phyloP scores from a whole-genome alignment of 2,888 invertebrate species.

The Epinotia nisella region DNA sequence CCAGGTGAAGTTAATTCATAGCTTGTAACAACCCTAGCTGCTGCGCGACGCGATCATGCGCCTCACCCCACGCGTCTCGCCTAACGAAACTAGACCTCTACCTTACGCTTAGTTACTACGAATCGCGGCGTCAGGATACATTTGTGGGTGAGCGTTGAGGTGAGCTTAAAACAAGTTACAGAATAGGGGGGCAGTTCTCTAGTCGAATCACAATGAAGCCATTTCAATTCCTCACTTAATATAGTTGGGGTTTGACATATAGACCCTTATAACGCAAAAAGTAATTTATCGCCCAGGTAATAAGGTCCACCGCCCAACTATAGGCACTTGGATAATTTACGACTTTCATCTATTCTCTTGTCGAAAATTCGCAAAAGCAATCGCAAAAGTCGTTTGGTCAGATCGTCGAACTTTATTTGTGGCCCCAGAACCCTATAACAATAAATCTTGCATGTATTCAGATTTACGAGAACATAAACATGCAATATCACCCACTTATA shows the following conservation, averaged over 20 bases:
- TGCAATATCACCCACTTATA: constrained; percentile 71
- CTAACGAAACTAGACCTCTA: no score
- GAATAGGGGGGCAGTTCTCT: no score
- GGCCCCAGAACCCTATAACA: constrained; percentile 65
- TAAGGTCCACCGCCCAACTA: not conserved
- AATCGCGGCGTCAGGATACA: no score
- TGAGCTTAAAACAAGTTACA: no score
- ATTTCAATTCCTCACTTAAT: constrained; percentile 22
- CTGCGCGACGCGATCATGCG: no score
- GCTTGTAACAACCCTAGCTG: no score
- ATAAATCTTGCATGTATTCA: constrained; percentile 73
- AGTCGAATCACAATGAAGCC: constrained; percentile 14
- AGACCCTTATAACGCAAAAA: constrained; percentile 1
- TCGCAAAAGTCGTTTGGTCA: constrained; percentile 57
- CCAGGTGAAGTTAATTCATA: no score
- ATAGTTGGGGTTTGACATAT: constrained; percentile 16
- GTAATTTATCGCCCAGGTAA: constrained; percentile 15
- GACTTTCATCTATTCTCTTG: constrained; percentile 40
- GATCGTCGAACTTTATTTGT: constrained; percentile 67
- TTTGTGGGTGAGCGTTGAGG: no score
- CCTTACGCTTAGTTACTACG: no score
- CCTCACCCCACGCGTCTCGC: no score
- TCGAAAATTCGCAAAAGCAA: constrained; percentile 50
- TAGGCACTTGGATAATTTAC: constrained; percentile 32
- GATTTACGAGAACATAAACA: constrained; percentile 78